Conservation (phyloP, 2,113 vertebrate genomes). For the Zosterops japonicus region DNA sequence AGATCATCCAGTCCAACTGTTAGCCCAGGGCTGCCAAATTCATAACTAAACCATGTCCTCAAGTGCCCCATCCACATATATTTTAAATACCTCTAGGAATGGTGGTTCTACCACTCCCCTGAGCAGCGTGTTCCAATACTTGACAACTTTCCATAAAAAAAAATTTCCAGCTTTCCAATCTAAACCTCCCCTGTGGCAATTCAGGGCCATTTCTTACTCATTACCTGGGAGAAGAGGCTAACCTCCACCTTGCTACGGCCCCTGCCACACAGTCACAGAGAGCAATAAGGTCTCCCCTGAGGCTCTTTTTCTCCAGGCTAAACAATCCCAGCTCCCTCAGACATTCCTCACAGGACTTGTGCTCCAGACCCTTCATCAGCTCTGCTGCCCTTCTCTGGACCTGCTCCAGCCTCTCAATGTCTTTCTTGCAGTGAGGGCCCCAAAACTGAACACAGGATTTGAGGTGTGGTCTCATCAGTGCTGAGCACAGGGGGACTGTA, state of each 20-base stretch:
- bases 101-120: not conserved
- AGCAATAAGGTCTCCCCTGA: rapidly evolving
- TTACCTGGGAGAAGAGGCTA: not conserved
- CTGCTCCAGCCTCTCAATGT: rapidly evolving
- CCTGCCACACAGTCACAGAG: not conserved
- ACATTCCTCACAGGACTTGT: not conserved
- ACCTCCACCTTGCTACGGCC: not conserved
- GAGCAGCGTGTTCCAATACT: not conserved
- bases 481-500: rapidly evolving
- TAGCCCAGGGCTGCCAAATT: not conserved
- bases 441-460: not conserved
- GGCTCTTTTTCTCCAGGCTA: not conserved
- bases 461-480: not conserved
- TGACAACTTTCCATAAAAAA: not conserved
- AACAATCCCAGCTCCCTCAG: not conserved
- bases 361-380: not conserved
- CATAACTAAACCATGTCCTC: not conserved
- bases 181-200: not conserved
- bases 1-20: not conserved
- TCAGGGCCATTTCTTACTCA: not conserved
- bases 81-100: not conserved
- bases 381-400: not conserved
- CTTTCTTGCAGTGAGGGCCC: rapidly evolving
- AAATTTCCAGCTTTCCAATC: not conserved
- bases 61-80: not conserved